Evolutionary conservation across 1,140 invertebrate species (phyloP).

Genomic region (Sitobion miscanthi): DNA sequence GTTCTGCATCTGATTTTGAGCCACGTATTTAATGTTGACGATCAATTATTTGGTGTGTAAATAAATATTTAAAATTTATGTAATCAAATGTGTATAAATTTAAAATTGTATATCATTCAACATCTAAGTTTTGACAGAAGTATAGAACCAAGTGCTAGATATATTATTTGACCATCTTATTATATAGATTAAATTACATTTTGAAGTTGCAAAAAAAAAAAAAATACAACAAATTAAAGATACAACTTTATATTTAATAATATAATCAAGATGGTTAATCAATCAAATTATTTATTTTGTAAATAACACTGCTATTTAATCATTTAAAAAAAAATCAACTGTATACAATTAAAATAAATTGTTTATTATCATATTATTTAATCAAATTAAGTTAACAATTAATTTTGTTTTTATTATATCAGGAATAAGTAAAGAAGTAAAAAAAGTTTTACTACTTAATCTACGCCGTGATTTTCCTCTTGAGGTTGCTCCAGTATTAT

Average conservation of each 20-base stretch:
- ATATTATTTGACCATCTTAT: not conserved
- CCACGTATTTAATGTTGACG: conserved; percentile 59
- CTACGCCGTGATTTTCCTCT: conserved; percentile 86
- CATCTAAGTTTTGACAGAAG: too few relatives aligned
- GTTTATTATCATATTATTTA: too few relatives aligned
- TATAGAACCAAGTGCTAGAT: too few relatives aligned
- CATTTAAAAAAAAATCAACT: not conserved
- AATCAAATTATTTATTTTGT: not conserved
- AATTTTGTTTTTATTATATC: conserved; percentile 62
- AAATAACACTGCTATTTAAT: not conserved
- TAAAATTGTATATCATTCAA: too few relatives aligned
- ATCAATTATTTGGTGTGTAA: conserved; percentile 65
- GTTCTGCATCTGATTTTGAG: conserved; percentile 81
- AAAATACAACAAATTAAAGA: not conserved
- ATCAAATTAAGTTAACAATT: not conserved
- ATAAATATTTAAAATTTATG: not conserved
- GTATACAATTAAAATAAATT: too few relatives aligned
- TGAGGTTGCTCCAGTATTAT: conserved; percentile 83
- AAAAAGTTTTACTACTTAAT: conserved; percentile 79
- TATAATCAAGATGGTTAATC: not conserved
- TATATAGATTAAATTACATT: not conserved
- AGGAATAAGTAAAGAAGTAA: conserved; percentile 73
- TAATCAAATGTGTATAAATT: too few relatives aligned
- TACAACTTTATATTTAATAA: not conserved
- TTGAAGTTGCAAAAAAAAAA: not conserved